Evolutionary conservation across 92 coral and sea anemone genomes (phyloP), one percentile per base, ranked within the genome.

Genomic region (Zoanthus sansibaricus): DNA sequence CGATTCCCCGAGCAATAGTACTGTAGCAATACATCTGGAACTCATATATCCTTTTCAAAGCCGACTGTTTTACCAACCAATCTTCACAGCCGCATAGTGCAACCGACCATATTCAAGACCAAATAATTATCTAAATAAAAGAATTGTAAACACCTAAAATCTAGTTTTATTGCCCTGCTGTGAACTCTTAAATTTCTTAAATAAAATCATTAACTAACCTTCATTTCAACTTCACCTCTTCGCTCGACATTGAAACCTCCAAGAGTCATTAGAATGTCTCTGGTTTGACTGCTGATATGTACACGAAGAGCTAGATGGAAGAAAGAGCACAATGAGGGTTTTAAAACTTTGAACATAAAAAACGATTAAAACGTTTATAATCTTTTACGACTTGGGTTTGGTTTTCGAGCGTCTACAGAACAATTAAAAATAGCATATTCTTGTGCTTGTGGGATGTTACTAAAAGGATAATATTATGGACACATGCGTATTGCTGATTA

Each of bases 151-250:
- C 42, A 1, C 3, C 5, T 49, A 49, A 49, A 49, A 10, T 49
- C 6, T 49, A 7, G 9, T 49, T 49, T 49, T 49, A 49, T 6
- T 52, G 11, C 15, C 5, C 15, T 1, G 11, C 7, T 6, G 59
- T 52, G 11, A 52, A 52, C n/a, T 0, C 4, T n/a, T 58, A 58
- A 6, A n/a, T 14, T 42, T 17, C 17, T 0, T 15, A 16, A 15
- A 8, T 72, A 16, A 69, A 84, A 15, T 17, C 1, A 16, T 47
- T 47, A 67, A 51, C 70, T 15, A 83, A 89, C 92, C 92, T 89
- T 89, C 75, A 89, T 68, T 18, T 76, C 75, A 11, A 89, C 72
- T 85, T 89, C 89, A 56, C 92, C 92, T 44, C 92, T 83, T 11
- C 72, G 68, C 72, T 89, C 86, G 4, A 86, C 48, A 17, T 54